Evolutionary conservation across 2,797 vertebrate species (phyloP), one percentile per base, ranked within the genome.

Genomic region (Manis pentadactyla): DNA sequence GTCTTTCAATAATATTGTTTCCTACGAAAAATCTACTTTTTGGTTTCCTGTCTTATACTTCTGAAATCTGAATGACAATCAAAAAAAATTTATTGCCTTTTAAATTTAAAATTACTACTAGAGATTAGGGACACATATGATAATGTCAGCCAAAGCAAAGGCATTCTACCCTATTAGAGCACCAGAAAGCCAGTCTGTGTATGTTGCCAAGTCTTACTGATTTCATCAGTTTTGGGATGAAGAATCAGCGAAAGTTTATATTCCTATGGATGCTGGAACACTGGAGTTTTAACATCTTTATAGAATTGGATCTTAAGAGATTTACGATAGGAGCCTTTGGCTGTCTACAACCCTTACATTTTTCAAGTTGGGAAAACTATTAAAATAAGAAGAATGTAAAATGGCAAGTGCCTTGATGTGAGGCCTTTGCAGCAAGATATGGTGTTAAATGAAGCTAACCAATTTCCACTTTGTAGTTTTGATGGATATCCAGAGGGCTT

Each of bases 301-400:
- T 84, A 88, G n/a, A 93, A 90, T 86, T 93, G 66, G 42, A 31
- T 93, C 78, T 90, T 94, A 37, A 71, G 68, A 34, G 74, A 93
- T 95, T 96, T 96, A 29, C 3, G 29, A n/a, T 42, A 21, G 46
- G 59, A 93, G 79, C 51, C 83, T 94, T 95, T 86, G 91, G 79
- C 78, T 73, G 87, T 73, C 37, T 78, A 96, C 8, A 82, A 64
- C 14, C 81, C 92, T 81, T 88, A 71, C 85, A 39, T 89, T 94
- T 94, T 92, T 90, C 55, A 96, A 96, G 46, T 87, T 92, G 57
- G 23, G 14, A 87, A 93, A 95, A 92, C 66, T 84, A 97, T 91
- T 96, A 94, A 94, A 96, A 93, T 95, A 96, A 83, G 46, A 97
- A 96, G 55, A 94, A 96, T 87, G 55, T 93, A 92, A 92, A 96